Evolutionary conservation across 2,113 vertebrate genomes (phyloP).

Genomic region (Heterotis niloticus): DNA sequence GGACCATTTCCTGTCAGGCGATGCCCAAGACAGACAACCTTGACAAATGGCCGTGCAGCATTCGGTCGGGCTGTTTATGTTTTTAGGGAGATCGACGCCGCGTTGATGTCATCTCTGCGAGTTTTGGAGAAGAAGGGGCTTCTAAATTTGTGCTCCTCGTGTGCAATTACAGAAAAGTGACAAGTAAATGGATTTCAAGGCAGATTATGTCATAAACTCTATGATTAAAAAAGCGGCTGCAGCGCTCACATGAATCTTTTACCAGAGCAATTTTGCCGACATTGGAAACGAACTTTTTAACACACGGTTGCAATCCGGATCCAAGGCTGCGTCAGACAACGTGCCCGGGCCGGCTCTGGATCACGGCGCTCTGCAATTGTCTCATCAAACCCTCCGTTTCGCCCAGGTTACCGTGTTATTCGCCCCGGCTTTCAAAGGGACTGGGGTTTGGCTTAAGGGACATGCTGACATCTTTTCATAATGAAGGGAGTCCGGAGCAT

Average conservation of each 20-base stretch:
- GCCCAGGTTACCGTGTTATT: constrained; percentile 1
- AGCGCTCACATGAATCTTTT: neutral
- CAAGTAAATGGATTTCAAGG: constrained; percentile 6
- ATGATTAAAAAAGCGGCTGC: neutral
- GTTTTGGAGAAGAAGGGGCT: neutral
- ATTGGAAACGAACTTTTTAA: constrained; percentile 1
- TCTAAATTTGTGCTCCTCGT: constrained; percentile 21
- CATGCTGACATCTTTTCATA: neutral
- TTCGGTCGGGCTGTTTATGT: no score
- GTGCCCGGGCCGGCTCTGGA: no score
- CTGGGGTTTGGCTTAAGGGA: constrained; percentile 16
- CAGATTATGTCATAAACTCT: neutral
- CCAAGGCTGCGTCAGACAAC: neutral
- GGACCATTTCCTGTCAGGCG: no score
- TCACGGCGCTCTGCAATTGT: constrained; percentile 15
- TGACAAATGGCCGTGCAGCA: neutral
- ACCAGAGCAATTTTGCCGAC: neutral
- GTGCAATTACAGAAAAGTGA: neutral
- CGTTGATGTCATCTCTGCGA: neutral
- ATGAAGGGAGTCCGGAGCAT: neutral
- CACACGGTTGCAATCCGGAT: neutral
- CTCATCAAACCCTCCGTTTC: constrained; percentile 2
- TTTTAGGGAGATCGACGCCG: no score
- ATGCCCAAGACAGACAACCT: neutral
- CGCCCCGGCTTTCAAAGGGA: neutral